These are phyloP conservation scores for Neosilurus mollespiculum DNA, from an alignment of 2,797 vertebrate species.

Conservation along the genomic window DNA sequence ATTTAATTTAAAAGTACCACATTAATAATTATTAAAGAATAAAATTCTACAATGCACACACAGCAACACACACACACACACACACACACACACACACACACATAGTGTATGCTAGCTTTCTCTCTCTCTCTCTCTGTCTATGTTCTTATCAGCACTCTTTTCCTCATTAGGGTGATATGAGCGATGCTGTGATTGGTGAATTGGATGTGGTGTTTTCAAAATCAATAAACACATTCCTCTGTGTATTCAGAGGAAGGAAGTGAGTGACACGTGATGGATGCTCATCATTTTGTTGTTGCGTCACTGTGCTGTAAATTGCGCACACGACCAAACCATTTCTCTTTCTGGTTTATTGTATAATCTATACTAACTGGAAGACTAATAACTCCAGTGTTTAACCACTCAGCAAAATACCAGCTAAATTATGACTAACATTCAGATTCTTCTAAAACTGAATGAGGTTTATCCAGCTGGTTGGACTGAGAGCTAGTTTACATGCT, in stretches of 20 bases:
- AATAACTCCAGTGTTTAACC: background rate
- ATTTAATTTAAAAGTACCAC: background rate
- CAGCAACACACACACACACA: background rate
- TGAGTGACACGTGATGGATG: background rate
- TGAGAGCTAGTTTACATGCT: too few species aligned
- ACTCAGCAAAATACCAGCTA: background rate
- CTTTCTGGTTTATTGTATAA: conserved; percentile 1
- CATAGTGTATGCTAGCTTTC: background rate
- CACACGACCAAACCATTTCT: background rate
- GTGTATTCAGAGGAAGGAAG: background rate
- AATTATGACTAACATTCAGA: too few species aligned
- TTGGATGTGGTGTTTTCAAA: background rate
- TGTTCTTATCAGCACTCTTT: background rate
- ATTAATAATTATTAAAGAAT: background rate
- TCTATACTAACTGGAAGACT: background rate
- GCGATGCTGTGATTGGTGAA: background rate
- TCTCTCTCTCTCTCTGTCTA: background rate
- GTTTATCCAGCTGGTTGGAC: too few species aligned
- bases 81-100: background rate
- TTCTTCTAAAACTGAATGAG: too few species aligned
- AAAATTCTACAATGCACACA: background rate
- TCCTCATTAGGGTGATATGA: background rate
- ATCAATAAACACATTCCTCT: too few species aligned
- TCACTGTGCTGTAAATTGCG: background rate
- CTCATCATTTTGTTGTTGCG: background rate